phyloP scores from a whole-genome alignment of 2,888 invertebrate species.

The Philereme vetulata region DNA sequence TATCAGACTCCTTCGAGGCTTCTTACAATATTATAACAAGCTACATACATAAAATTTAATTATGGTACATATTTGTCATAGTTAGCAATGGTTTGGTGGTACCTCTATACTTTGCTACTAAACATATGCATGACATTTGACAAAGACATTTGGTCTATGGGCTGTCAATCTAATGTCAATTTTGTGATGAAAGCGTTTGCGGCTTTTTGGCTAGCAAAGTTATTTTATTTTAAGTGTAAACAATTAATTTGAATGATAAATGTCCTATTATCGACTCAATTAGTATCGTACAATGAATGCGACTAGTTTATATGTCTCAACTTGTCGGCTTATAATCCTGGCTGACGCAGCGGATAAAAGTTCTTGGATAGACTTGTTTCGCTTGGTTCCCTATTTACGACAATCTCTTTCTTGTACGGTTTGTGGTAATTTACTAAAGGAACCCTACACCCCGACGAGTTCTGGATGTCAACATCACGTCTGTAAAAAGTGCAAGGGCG shows the following conservation, averaged over 20 bases:
- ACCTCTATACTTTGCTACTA: neutral
- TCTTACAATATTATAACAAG: too few species aligned
- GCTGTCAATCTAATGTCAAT: slow-evolving; percentile 17
- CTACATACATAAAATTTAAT: too few species aligned
- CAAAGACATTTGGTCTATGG: neutral
- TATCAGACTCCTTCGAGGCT: too few species aligned
- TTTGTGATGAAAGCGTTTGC: slow-evolving; percentile 62
- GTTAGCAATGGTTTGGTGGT: slow-evolving; percentile 20
- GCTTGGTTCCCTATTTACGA: slow-evolving; percentile 92
- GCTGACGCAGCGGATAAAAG: slow-evolving; percentile 88
- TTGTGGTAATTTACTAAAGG: slow-evolving; percentile 91
- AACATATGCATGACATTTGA: neutral
- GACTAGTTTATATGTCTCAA: slow-evolving; percentile 91
- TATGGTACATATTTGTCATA: too few species aligned
- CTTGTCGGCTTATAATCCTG: slow-evolving; percentile 90
- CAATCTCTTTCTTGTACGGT: slow-evolving; percentile 95
- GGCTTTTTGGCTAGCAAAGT: slow-evolving; percentile 63
- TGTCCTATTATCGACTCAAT: slow-evolving; percentile 49
- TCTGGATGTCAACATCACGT: slow-evolving; percentile 95
- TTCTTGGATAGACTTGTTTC: slow-evolving; percentile 91
- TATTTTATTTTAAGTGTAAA: slow-evolving; percentile 70
- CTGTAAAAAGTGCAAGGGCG: slow-evolving; percentile 92
- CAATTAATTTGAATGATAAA: slow-evolving; percentile 51
- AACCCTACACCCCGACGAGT: slow-evolving; percentile 91
- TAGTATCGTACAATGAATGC: slow-evolving; percentile 87